These are phyloP conservation scores for Eupelmus urozonus DNA, from an alignment of 2,888 invertebrate genomes.

Conservation along the genomic window DNA sequence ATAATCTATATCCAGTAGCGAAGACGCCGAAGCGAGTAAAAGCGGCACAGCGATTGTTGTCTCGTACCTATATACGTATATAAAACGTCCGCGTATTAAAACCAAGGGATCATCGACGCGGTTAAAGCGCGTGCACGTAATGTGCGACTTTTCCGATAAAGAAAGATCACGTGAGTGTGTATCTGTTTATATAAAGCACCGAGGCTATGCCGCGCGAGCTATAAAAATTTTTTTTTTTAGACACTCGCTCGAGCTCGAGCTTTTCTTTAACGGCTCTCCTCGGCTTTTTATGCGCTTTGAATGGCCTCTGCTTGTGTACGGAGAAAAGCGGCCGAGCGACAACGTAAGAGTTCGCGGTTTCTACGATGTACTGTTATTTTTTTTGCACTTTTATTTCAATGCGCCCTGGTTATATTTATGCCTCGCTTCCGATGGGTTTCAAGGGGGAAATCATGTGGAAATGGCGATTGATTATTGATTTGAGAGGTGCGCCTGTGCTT, in stretches of 20 bases:
- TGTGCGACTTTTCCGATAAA: no score
- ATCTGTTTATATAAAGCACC: no score
- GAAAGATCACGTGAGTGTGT: no score
- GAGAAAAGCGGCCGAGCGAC: background rate
- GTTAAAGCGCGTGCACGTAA: no score
- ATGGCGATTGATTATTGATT: background rate
- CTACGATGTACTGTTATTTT: background rate
- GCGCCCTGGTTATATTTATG: background rate
- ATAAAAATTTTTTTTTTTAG: no score
- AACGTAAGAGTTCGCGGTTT: background rate
- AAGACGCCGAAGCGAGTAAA: no score
- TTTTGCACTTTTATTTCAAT: background rate
- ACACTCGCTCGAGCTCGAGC: no score
- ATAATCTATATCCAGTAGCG: no score
- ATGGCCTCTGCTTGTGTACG: background rate
- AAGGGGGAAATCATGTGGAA: background rate
- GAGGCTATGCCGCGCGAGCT: no score
- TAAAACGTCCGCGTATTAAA: conserved; percentile 10
- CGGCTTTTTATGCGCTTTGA: background rate
- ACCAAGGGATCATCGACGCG: background rate
- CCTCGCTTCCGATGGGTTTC: background rate
- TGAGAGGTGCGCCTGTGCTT: background rate
- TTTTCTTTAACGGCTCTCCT: no score
- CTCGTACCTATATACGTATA: background rate
- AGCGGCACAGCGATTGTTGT: conserved; percentile 32